Evolutionary conservation across 2,113 vertebrate species (phyloP), one percentile per base, ranked within the genome.

Genomic region (Mesembrinibis cayennensis): DNA sequence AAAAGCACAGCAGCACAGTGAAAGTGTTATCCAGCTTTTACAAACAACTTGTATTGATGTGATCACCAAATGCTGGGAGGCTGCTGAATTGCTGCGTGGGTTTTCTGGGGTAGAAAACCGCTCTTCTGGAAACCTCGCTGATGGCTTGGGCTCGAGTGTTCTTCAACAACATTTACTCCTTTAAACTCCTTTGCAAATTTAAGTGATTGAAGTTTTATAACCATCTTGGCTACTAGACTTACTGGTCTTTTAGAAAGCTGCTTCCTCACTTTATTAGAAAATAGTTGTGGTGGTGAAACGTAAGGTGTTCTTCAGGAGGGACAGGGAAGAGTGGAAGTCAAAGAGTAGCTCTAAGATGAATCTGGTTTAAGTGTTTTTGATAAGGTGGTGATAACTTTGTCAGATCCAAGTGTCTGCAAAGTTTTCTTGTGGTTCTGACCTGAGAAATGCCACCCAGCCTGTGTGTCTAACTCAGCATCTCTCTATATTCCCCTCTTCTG

Each of bases 151-250:
- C 87, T 76, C 0, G 10, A 62, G 49, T 90, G 65, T 52, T 65
- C 96, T 38, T 94, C 74, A 83, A 14, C 45, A 86, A 16, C 55
- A 13, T 89, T 70, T 56, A 86, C 40, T 87, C 72, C 91, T 92
- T 72, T 77, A 73, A 76, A 19, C 22, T 96, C 81, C 72, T 93
- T 91, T 92, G 61, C 40, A 93, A 90, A 90, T 91, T 49, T 22
- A 73, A 44, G 16, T 84, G 44, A n/a, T 16, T 45, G 21, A 59
- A 85, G 66, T 95, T 93, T 85, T 89, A 27, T 73, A 59, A 87
- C 30, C 29, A 20, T 65, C 62, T 84, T 47, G 70, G 61, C 82
- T 84, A 71, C 63, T 82, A 79, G 76, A 76, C 63, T 78, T 69
- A 2, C 0, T 44, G 20, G 19, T 70, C 16, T 78, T 66, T 66